Conservation (phyloP, 2,888 invertebrate genomes). For the Parnassius smintheus region DNA sequence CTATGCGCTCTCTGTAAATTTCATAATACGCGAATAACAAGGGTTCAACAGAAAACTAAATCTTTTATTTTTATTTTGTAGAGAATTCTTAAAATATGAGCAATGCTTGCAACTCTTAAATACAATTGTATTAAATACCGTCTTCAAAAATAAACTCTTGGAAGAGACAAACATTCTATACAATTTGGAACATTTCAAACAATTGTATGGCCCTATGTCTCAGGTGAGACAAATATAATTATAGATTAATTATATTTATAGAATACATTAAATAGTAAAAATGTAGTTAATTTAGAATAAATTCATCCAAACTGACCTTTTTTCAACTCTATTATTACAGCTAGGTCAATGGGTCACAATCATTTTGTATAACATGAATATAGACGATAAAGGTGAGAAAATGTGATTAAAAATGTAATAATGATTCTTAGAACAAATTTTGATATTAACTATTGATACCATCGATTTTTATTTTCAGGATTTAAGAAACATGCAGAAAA, state of each 20-base stretch:
- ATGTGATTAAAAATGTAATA: neutral
- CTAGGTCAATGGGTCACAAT: constrained; percentile 61
- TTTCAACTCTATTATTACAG: constrained; percentile 40
- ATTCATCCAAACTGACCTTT: too few relatives aligned
- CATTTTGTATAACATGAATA: constrained; percentile 48
- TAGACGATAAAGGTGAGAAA: constrained; percentile 35
- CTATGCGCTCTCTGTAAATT: too few relatives aligned
- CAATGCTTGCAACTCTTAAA: constrained; percentile 56
- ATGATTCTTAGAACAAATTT: neutral
- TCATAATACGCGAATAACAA: too few relatives aligned
- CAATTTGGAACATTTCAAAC: constrained; percentile 43
- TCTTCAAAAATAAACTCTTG: constrained; percentile 20
- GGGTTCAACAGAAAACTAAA: neutral
- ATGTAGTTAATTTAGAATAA: too few relatives aligned
- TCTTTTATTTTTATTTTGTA: constrained; percentile 30
- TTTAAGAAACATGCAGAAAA: constrained; percentile 1
- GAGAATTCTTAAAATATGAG: constrained; percentile 49
- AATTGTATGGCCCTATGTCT: constrained; percentile 45
- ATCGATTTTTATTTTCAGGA: constrained; percentile 2
- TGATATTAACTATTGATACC: neutral
- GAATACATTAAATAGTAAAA: too few relatives aligned
- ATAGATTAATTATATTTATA: constrained; percentile 13
- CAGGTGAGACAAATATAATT: constrained; percentile 44
- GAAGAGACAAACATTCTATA: constrained; percentile 38
- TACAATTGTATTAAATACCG: constrained; percentile 41